Evolutionary conservation across 1,140 invertebrate species (phyloP).

Genomic region (Atta cephalotes): DNA sequence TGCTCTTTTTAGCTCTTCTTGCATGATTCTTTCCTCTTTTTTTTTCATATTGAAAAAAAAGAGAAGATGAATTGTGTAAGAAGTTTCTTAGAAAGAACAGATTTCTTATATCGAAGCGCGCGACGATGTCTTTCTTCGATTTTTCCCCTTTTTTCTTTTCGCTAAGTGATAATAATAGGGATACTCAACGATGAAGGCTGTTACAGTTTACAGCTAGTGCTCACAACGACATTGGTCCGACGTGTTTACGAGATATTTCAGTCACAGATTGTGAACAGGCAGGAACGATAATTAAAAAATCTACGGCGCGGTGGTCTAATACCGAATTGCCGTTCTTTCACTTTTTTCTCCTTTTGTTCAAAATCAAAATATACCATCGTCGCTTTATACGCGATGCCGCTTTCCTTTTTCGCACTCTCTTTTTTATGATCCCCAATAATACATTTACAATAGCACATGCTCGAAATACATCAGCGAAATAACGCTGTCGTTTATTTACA

Average conservation of each 20-base stretch:
- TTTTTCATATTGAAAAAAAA: too few relatives aligned
- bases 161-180: not conserved
- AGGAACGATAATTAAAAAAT: slow-evolving; percentile 74
- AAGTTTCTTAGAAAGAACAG: too few relatives aligned
- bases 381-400: not conserved
- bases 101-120: not conserved
- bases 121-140: not conserved
- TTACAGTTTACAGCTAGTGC: slow-evolving; percentile 65
- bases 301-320: slow-evolving; percentile 64
- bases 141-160: slow-evolving; percentile 3
- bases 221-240: slow-evolving; percentile 78
- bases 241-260: slow-evolving; percentile 73
- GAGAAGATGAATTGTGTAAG: too few relatives aligned
- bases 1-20: too few relatives aligned
- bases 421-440: slow-evolving; percentile 27
- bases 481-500: slow-evolving; percentile 66
- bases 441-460: slow-evolving; percentile 35
- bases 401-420: not conserved
- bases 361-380: too few relatives aligned
- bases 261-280: slow-evolving; percentile 75
- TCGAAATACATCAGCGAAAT: slow-evolving; percentile 2
- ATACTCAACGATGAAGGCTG: slow-evolving; percentile 42
- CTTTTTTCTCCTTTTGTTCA: not conserved
- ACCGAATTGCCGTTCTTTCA: slow-evolving; percentile 37
- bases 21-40: too few relatives aligned